A percentile compares a stretch with the other conserved stretches of the same genome.
Evolutionary conservation across 1,140 invertebrate species (phyloP).

Genomic region (Eufriesea mexicana): DNA sequence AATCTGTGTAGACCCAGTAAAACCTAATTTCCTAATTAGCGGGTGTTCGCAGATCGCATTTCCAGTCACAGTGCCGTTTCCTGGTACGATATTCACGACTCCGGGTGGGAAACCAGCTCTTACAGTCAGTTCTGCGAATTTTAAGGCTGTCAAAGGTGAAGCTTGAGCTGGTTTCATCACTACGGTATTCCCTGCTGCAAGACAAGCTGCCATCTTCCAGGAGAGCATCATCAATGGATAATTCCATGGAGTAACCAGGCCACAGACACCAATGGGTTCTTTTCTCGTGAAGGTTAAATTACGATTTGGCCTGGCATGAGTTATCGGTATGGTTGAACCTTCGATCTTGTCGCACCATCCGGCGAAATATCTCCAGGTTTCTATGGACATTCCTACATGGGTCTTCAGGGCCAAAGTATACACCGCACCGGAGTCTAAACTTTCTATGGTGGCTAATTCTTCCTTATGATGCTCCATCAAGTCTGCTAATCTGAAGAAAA

Average conservation of each 20-base stretch:
- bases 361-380: conserved; percentile 95
- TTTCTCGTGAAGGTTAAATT: conserved; percentile 94
- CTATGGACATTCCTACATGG: conserved; percentile 96
- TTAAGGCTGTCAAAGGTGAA: conserved; percentile 94
- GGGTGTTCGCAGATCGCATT: conserved; percentile 93
- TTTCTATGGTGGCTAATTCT: conserved; percentile 96
- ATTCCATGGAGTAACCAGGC: conserved; percentile 98
- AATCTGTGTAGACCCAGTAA: conserved; percentile 96
- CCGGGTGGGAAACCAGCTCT: conserved; percentile 95
- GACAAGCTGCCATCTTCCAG: conserved; percentile 98
- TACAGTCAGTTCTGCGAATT: conserved; percentile 94
- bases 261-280: conserved; percentile 96
- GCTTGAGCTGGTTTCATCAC: conserved; percentile 97
- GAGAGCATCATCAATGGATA: conserved; percentile 99
- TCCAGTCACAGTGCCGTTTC: conserved; percentile 90
- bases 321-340: conserved; percentile 95
- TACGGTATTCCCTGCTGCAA: conserved; percentile 96
- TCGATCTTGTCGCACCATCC: conserved; percentile 98
- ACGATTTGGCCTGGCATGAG: conserved; percentile 93
- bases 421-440: conserved; percentile 96
- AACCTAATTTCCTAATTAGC: conserved; percentile 93
- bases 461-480: conserved; percentile 97
- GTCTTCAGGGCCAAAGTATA: conserved; percentile 97
- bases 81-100: conserved; percentile 96
- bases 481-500: conserved; percentile 89